phyloP scores from a whole-genome alignment of 2,113 vertebrate genomes.

The Galeopterus variegatus region DNA sequence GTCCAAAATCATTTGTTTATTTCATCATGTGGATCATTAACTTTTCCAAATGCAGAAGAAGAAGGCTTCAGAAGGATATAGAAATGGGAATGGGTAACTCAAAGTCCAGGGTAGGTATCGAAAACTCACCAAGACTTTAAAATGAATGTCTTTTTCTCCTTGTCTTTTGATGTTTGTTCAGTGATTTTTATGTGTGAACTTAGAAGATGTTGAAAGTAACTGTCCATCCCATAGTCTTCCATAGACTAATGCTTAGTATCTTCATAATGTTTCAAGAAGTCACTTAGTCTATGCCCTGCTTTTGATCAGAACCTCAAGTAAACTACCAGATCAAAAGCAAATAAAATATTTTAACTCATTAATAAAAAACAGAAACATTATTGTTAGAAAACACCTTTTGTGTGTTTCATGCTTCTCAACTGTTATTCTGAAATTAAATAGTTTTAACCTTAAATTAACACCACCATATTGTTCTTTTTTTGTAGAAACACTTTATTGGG shows the following conservation, averaged over 20 bases:
- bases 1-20: slow-evolving; percentile 94
- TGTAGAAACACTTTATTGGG: background rate
- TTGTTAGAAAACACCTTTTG: background rate
- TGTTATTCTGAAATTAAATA: slow-evolving; percentile 1
- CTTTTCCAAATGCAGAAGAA: slow-evolving; percentile 91
- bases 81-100: slow-evolving; percentile 94
- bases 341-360: background rate
- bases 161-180: slow-evolving; percentile 50
- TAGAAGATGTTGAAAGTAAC: background rate
- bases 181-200: slow-evolving; percentile 27
- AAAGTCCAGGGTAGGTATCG: slow-evolving; percentile 92
- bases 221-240: background rate
- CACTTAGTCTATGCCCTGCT: slow-evolving; percentile 49
- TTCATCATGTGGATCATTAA: slow-evolving; percentile 90
- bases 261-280: slow-evolving; percentile 8
- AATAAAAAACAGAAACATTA: background rate
- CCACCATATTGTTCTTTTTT: background rate
- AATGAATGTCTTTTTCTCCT: slow-evolving; percentile 2
- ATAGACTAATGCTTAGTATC: slow-evolving; percentile 63
- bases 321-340: slow-evolving; percentile 22
- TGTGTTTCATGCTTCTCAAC: background rate
- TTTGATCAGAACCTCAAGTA: slow-evolving; percentile 48
- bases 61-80: slow-evolving; percentile 91
- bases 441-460: background rate
- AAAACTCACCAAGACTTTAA: background rate